These are phyloP conservation scores for Cantharis rustica DNA, from an alignment of 2,888 invertebrate species.

Conservation along the genomic window DNA sequence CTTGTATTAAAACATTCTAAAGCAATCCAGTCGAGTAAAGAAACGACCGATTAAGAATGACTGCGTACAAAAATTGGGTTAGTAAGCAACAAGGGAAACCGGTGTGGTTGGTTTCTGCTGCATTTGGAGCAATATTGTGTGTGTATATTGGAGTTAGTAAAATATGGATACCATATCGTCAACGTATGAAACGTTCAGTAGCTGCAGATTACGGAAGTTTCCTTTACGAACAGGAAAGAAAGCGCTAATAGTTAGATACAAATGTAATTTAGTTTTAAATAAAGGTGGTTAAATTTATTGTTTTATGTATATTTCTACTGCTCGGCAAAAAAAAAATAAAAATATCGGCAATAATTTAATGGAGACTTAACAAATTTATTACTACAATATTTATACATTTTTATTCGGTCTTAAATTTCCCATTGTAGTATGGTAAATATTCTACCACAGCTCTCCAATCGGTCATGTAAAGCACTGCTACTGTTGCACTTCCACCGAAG, in stretches of 20 bases:
- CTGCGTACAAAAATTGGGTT: slow-evolving; percentile 29
- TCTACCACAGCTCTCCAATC: slow-evolving; percentile 78
- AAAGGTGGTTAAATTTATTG: not conserved
- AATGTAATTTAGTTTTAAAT: not conserved
- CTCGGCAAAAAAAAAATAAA: not conserved
- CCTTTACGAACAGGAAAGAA: slow-evolving; percentile 28
- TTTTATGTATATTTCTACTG: not conserved
- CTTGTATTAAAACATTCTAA: slow-evolving; percentile 33
- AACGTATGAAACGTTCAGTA: slow-evolving; percentile 16
- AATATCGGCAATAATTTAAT: not conserved
- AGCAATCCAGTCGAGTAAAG: not conserved
- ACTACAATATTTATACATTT: not conserved
- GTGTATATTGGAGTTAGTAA: slow-evolving; percentile 34
- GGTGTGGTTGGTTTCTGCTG: slow-evolving; percentile 34
- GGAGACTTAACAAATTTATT: slow-evolving; percentile 5
- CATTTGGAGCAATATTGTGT: slow-evolving; percentile 33
- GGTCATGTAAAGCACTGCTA: slow-evolving; percentile 70
- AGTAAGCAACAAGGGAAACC: slow-evolving; percentile 40
- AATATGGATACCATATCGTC: slow-evolving; percentile 39
- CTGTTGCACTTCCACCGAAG: slow-evolving; percentile 70
- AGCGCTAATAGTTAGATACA: not conserved
- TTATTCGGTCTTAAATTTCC: slow-evolving; percentile 65
- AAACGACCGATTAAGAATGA: slow-evolving; percentile 22
- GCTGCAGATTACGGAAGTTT: slow-evolving; percentile 32
- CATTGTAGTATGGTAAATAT: slow-evolving; percentile 76